A percentile compares a stretch with the other conserved stretches of the same genome.
Conservation (phyloP, 2,113 vertebrate genomes). For the Pelvicachromis taeniatus region DNA sequence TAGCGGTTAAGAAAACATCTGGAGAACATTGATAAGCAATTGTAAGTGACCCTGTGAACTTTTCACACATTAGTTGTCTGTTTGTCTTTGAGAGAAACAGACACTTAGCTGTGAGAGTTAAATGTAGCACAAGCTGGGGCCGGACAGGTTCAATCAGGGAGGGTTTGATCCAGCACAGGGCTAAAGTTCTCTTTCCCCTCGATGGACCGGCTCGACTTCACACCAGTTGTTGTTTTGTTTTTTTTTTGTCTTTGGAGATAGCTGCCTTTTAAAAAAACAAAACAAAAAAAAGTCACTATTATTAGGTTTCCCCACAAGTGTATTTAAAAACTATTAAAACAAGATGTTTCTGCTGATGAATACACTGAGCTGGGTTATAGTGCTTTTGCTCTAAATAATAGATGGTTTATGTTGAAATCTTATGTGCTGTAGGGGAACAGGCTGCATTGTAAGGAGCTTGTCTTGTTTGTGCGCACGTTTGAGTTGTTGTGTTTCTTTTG, state of each 20-base stretch:
- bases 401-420: neutral
- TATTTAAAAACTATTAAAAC: neutral
- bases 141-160: neutral
- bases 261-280: accelerated
- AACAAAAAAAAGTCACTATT: neutral
- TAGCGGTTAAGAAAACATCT: neutral
- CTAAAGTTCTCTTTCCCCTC: neutral
- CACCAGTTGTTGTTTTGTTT: neutral
- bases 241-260: neutral
- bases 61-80: neutral
- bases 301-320: neutral
- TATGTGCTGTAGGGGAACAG: neutral
- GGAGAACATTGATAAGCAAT: neutral
- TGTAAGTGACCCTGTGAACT: neutral
- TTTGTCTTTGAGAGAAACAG: neutral
- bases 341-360: neutral
- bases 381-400: neutral
- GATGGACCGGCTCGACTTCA: neutral
- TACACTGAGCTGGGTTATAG: neutral
- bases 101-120: neutral
- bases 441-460: neutral
- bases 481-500: neutral
- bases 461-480: neutral
- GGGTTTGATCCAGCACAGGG: neutral
- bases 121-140: neutral